Conservation (phyloP, 2,888 invertebrate species). For the Amaurobius ferox region DNA sequence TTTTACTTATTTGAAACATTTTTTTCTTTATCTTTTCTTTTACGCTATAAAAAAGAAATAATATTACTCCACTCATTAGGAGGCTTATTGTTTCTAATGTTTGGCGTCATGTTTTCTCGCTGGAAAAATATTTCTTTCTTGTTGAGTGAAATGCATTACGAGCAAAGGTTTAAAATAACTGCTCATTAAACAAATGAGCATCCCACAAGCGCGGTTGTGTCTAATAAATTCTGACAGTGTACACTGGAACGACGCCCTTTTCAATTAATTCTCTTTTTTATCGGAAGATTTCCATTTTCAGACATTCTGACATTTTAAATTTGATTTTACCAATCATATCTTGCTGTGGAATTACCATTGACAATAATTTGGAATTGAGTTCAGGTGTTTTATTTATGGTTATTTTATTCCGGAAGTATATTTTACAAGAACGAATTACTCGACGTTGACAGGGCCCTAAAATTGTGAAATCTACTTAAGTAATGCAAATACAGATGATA, state of each 20-base stretch:
- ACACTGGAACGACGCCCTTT: neutral
- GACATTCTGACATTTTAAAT: neutral
- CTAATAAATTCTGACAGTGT: constrained; percentile 9
- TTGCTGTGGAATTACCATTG: too few species aligned
- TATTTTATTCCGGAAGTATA: too few species aligned
- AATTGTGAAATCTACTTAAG: too few species aligned
- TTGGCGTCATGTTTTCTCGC: constrained; percentile 9
- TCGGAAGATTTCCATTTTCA: neutral
- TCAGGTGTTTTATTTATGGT: too few species aligned
- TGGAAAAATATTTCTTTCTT: neutral
- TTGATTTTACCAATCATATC: neutral
- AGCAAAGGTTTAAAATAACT: constrained; percentile 15
- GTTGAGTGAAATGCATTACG: neutral
- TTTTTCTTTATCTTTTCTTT: neutral
- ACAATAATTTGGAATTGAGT: too few species aligned
- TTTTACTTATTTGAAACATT: neutral
- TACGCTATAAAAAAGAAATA: neutral
- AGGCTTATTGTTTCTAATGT: constrained; percentile 14
- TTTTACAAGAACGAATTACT: too few species aligned
- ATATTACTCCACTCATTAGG: neutral
- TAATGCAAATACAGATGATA: too few species aligned
- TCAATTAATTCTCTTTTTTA: constrained; percentile 7
- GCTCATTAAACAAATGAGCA: constrained; percentile 27
- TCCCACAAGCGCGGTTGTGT: neutral
- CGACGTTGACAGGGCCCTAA: too few species aligned